These are phyloP conservation scores for Trachythela sp. DNA, from an alignment of 64 coral and sea anemone species.

Conservation along the genomic window DNA sequence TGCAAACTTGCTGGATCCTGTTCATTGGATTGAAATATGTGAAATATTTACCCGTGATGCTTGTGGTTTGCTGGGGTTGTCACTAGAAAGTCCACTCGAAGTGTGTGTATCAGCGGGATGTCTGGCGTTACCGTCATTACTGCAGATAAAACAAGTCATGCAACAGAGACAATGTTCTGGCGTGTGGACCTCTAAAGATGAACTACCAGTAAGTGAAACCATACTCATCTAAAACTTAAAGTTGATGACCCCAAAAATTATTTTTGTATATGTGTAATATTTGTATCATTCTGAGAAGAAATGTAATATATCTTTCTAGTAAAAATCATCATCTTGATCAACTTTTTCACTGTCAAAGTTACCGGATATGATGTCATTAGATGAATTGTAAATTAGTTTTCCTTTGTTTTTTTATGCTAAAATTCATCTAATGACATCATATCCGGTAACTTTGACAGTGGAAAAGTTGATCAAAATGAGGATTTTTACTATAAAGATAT, in stretches of 20 bases:
- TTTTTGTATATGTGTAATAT: too few species aligned
- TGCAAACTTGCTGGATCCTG: not conserved
- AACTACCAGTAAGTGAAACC: not conserved
- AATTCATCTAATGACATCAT: too few species aligned
- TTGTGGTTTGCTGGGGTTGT: slow-evolving; percentile 5
- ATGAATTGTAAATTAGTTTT: not conserved
- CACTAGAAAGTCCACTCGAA: not conserved
- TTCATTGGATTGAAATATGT: slow-evolving; percentile 11
- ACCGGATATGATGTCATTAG: too few species aligned
- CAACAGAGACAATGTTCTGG: slow-evolving; percentile 18
- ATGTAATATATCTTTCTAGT: too few species aligned
- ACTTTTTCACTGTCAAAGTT: too few species aligned
- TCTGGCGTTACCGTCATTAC: not conserved
- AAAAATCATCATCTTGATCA: too few species aligned
- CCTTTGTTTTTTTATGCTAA: too few species aligned
- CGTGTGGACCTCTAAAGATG: not conserved
- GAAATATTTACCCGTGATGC: slow-evolving; percentile 17
- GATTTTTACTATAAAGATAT: too few species aligned
- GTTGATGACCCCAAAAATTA: too few species aligned
- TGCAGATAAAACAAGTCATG: slow-evolving; percentile 22
- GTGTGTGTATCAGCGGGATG: not conserved
- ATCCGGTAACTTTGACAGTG: too few species aligned
- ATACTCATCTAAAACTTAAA: not conserved
- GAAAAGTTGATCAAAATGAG: too few species aligned
- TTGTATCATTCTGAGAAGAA: too few species aligned